Base-by-base conservation (phyloP, 2,888 invertebrate species). In the Ormyrus pomaceus region DNA sequence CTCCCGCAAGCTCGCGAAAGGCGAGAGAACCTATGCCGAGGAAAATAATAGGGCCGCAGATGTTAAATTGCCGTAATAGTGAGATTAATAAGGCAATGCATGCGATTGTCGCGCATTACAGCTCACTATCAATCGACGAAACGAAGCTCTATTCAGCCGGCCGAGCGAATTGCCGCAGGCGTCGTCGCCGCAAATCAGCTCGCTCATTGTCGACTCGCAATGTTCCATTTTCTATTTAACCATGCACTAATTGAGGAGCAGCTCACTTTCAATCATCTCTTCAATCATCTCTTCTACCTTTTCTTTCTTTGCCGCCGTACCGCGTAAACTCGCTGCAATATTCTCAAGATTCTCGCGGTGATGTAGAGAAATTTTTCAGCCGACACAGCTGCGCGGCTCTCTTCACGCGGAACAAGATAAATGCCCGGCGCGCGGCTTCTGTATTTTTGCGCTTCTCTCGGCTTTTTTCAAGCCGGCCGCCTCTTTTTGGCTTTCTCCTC, bases 361-460 rank as follows among this genome's bases (percentile, higher is more conserved):
- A 76, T 70, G 64, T 68, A 70, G 70, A 61, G 53, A 78, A 80
- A 78, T 83, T 78, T 79, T 79, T 71, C 74, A 78, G 56, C 72
- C 72, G 76, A 73, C 77, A 71, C 69, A 48, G 64, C 71, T 71
- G 64, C 48, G 45, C 56, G 46, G 55, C 56, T 65, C 34, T 34
- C 34, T 19, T 4, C 58, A 48, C 48, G 46, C 70, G 66, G 64
- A 82, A 82, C 65, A 82, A 82, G 82, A 82, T 79, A 74, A 82
- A 82, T 82, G 79, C 79, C 9, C 10, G 61, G 51, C 2, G 75
- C 61, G 68, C 68, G 48, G 11, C n/a, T 65, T 69, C 73, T 78
- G 75, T 79, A 80, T 80, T 82, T 83, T 83, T 77, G 65, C 59
- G 71, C 53, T 62, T 46, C 46, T 70, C 34, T 45, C 11, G 6